Percentiles rank a stretch among this genome's conserved stretches.
Evolutionary conservation across 1,140 invertebrate genomes (phyloP).

Genomic region (Ladona fulva): DNA sequence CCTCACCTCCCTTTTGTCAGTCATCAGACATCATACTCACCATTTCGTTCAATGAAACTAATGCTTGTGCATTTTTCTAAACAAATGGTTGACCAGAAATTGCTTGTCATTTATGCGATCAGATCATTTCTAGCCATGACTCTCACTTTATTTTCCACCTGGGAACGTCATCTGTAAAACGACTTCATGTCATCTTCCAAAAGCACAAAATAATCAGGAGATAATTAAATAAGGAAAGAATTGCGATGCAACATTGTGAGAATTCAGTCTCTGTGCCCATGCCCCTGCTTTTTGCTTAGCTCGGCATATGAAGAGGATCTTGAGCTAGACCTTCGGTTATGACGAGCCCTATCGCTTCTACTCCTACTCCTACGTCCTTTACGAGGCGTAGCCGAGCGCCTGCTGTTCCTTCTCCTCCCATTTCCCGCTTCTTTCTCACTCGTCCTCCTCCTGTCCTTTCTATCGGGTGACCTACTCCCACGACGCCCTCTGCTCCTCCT

Average conservation of each 20-base stretch:
- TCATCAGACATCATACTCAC: too few relatives aligned
- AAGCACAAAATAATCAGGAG: not conserved
- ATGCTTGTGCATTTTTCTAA: too few relatives aligned
- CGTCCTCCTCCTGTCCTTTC: constrained; percentile 13
- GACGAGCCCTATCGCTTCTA: not conserved
- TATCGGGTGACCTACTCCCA: constrained; percentile 12
- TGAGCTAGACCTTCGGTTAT: not conserved
- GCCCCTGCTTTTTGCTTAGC: not conserved
- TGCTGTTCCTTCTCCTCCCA: not conserved
- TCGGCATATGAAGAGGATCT: not conserved
- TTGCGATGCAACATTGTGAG: not conserved
- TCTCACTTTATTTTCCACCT: not conserved
- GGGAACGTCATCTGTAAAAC: not conserved
- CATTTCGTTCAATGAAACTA: too few relatives aligned
- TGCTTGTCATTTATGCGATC: not conserved
- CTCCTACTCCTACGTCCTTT: not conserved
- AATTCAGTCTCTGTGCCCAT: not conserved
- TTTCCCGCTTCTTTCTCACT: not conserved
- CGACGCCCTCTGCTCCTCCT: not conserved
- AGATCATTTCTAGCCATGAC: not conserved
- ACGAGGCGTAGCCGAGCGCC: not conserved
- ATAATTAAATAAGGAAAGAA: not conserved
- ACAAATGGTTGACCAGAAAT: too few relatives aligned
- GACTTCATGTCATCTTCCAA: not conserved
- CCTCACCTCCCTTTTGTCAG: too few relatives aligned